phyloP scores from a whole-genome alignment of 2,888 invertebrate genomes.

The Tenthredo scrophulariae region DNA sequence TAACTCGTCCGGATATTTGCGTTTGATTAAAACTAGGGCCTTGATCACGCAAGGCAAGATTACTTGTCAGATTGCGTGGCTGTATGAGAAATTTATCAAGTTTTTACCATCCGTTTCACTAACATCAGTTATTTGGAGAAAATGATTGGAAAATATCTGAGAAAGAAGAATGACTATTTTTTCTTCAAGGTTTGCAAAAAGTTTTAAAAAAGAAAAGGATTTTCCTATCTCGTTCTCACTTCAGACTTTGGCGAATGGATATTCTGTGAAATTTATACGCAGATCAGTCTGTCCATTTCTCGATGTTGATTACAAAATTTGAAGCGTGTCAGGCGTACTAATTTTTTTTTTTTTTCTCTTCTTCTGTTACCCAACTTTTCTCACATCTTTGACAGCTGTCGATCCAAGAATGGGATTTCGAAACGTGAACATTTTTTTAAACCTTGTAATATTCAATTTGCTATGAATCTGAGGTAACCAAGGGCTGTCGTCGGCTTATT shows the following conservation, averaged over 20 bases:
- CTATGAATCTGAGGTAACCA: not conserved
- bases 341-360: not conserved
- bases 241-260: not conserved
- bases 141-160: not conserved
- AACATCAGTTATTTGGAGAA: not conserved
- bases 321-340: conserved; percentile 17
- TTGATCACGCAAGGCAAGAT: conserved; percentile 35
- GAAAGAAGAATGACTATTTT: not conserved
- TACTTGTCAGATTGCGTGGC: not conserved
- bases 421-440: conserved; percentile 6
- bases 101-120: not conserved
- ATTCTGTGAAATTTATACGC: not conserved
- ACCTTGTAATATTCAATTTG: not conserved
- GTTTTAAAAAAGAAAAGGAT: not conserved
- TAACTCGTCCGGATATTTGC: conserved; percentile 14
- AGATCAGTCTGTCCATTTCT: not conserved
- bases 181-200: not conserved
- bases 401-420: not conserved
- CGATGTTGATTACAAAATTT: not conserved
- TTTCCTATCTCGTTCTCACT: not conserved
- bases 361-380: not conserved
- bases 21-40: conserved; percentile 7
- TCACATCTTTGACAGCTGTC: conserved; percentile 33
- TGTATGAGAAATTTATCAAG: not conserved
- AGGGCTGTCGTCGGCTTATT: not conserved